phyloP scores from a whole-genome alignment of 2,113 vertebrate species.

The Ophiodon elongatus region DNA sequence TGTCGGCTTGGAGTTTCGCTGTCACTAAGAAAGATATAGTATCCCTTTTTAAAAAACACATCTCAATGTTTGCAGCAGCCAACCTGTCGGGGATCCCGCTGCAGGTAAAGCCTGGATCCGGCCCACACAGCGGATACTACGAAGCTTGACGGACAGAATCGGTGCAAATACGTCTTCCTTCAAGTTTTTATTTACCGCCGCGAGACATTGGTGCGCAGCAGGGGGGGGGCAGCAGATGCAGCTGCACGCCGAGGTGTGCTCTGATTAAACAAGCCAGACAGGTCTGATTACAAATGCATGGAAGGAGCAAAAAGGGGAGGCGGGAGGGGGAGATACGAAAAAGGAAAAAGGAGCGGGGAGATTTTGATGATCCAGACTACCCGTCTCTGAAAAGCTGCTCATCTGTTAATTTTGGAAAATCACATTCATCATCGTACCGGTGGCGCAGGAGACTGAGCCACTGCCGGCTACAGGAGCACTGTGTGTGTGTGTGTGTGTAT shows the following conservation, averaged over 20 bases:
- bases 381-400: conserved; percentile 57
- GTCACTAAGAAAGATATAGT: neutral
- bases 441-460: conserved; percentile 1
- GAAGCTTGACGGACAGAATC: conserved; percentile 40
- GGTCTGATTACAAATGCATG: conserved; percentile 56
- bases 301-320: neutral
- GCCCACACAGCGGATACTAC: conserved; percentile 14
- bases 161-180: neutral
- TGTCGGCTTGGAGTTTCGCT: conserved; percentile 13
- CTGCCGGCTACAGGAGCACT: neutral
- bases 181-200: neutral
- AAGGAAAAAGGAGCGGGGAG: conserved; percentile 28
- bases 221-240: conserved; percentile 31
- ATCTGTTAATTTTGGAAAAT: conserved; percentile 40
- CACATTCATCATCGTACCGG: conserved; percentile 6
- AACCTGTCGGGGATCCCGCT: neutral
- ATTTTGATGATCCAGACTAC: conserved; percentile 39
- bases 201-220: neutral
- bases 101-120: conserved; percentile 10
- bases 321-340: neutral
- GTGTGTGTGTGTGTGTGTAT: neutral
- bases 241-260: conserved; percentile 40
- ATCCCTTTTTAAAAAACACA: neutral
- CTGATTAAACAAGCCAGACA: conserved; percentile 53
- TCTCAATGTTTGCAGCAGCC: conserved; percentile 5